phyloP scores from a whole-genome alignment of 2,797 vertebrate species.

The Liasis olivaceus region DNA sequence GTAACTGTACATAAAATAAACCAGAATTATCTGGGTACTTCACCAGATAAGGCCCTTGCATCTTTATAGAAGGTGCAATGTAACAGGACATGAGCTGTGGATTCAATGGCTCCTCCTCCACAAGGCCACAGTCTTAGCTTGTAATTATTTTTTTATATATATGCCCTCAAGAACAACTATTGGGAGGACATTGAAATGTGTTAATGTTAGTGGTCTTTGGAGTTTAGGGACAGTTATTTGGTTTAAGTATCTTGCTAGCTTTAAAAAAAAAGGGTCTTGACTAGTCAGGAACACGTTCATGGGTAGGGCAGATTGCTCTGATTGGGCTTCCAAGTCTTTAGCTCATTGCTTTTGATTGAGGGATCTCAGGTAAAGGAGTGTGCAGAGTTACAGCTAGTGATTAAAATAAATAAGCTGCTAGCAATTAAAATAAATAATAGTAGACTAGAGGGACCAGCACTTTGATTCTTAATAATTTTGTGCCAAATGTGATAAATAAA shows the following conservation, averaged over 20 bases:
- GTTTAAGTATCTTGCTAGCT: background rate
- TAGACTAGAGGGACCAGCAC: background rate
- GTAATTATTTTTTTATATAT: background rate
- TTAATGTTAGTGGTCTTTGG: background rate
- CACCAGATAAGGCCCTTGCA: background rate
- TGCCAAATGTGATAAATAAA: conserved; percentile 14
- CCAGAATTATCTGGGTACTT: background rate
- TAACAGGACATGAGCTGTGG: background rate
- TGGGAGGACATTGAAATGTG: background rate
- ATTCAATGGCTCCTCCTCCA: background rate
- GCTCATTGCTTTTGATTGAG: background rate
- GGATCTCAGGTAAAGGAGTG: background rate
- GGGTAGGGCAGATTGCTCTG: background rate
- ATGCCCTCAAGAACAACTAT: background rate
- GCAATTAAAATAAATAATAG: background rate
- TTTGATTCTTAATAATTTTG: conserved; percentile 13
- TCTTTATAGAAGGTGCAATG: background rate
- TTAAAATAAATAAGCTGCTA: background rate
- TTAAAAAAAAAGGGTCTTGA: too few relatives aligned
- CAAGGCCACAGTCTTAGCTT: background rate
- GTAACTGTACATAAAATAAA: background rate
- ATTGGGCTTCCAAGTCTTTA: background rate
- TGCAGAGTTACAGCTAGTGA: background rate
- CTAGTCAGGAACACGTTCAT: background rate
- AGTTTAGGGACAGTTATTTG: background rate